A percentile compares a stretch with the other conserved stretches of the same genome.
These are phyloP conservation scores for Acrocephalus scirpaceus DNA, from an alignment of 2,797 vertebrate species.

Conservation along the genomic window DNA sequence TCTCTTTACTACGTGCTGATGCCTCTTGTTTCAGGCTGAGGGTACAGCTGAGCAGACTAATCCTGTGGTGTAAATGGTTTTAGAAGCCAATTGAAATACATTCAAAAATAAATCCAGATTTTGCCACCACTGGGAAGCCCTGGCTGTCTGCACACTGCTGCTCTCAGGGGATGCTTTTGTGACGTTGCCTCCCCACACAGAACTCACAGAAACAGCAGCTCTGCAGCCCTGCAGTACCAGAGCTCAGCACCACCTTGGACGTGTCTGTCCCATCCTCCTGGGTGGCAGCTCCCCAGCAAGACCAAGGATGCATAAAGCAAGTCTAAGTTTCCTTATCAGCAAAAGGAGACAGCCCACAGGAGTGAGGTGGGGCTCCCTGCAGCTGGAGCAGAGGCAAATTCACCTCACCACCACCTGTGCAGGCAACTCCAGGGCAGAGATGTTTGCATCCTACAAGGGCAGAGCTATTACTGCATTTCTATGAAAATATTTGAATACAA, in stretches of 20 bases:
- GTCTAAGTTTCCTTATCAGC: background rate
- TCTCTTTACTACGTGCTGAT: background rate
- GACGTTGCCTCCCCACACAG: accelerated
- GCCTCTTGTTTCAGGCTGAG: background rate
- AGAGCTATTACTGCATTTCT: background rate
- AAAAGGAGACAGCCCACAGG: background rate
- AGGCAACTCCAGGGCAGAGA: background rate
- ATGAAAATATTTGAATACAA: background rate
- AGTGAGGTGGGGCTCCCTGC: background rate
- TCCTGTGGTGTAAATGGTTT: background rate
- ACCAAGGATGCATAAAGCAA: background rate
- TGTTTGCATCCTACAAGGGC: background rate
- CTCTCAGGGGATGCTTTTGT: background rate
- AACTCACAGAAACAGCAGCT: background rate
- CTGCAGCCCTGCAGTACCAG: too few species aligned
- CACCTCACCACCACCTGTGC: background rate
- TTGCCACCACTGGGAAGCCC: background rate
- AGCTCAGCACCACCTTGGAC: background rate
- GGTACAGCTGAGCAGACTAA: background rate
- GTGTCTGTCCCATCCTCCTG: background rate
- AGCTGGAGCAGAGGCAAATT: background rate
- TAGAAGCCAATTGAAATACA: background rate
- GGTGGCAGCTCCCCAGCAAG: background rate
- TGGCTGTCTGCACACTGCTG: background rate
- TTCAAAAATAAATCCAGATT: background rate